Base-by-base conservation (phyloP, 1,140 invertebrate genomes). In the Cyclina sinensis region DNA sequence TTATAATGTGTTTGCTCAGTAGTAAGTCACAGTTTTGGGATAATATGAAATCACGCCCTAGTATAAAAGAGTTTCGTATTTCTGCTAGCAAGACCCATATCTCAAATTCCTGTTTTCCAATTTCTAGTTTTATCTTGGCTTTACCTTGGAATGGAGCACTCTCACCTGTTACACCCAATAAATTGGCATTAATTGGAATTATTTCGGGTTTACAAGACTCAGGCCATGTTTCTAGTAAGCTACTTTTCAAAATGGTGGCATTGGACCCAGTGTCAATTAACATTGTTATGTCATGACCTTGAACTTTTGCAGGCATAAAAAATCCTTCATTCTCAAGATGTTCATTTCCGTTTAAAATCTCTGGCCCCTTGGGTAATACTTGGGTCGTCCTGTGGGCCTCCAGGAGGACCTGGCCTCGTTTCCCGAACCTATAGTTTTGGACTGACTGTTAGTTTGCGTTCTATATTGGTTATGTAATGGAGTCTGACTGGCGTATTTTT, bases 321-420 rank as follows among this genome's bases (percentile, higher is more conserved):
- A 79, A 79, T 54, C 76, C 76, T 54, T 79, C 76, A 32, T 51
- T 39, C 27, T 51, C 24, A 3, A 43, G 4, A n/a, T 51, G 30
- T 54, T 48, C 7, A 27, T 1, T 24, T 48, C 5, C 14, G 14
- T 79, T 32, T 79, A 79, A n/a, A 54, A 35, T 48, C 76, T 48
- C 76, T 79, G 39, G 18, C 46, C 76, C 39, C 30, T 54, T 43
- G 14, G 4, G 21, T 79, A 18, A 27, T 51, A 46, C 2, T n/a
- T 27, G 3, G 76, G 76, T 79, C 76, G 37, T 48, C 76, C 46
- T 79, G 76, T 54, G 76, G 43, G 48, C 46, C 76, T 79, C 76
- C 76, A 79, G 30, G 46, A 51, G 4, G 76, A 79, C 76, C 76
- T 51, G 43, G 14, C 43, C 24, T 65, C 59, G 59, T 65, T 65